Conservation (phyloP, 1,140 invertebrate genomes). For the Pseudachorutes palmiensis region DNA sequence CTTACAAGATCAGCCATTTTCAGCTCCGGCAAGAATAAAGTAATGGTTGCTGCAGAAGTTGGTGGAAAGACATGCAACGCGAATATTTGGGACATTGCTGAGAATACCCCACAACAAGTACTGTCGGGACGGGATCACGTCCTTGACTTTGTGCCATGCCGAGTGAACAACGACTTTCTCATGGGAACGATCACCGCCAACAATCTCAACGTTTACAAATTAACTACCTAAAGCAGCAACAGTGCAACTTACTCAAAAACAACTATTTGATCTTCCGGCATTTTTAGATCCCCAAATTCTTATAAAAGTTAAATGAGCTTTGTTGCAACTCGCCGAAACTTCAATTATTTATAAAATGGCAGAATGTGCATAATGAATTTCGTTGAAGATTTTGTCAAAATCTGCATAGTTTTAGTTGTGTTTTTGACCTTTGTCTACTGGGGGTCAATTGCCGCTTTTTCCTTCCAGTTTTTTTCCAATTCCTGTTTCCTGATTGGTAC, state of each 20-base stretch:
- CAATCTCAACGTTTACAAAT: constrained; percentile 9
- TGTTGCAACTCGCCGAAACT: too few relatives aligned
- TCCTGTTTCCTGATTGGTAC: too few relatives aligned
- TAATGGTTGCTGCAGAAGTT: constrained; percentile 1
- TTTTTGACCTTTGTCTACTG: too few relatives aligned
- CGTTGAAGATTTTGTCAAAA: too few relatives aligned
- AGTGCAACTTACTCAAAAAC: neutral
- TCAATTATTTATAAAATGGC: too few relatives aligned
- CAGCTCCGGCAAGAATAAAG: neutral
- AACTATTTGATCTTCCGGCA: too few relatives aligned
- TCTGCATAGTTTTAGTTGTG: too few relatives aligned
- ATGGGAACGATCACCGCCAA: neutral
- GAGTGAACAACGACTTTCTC: neutral
- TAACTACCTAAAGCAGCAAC: neutral
- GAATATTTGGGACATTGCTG: constrained; percentile 1
- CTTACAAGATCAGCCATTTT: neutral
- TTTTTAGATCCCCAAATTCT: too few relatives aligned
- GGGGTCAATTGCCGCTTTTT: too few relatives aligned
- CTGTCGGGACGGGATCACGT: neutral
- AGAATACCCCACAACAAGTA: neutral
- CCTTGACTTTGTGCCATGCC: constrained; percentile 9
- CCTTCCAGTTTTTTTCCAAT: too few relatives aligned
- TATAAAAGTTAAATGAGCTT: too few relatives aligned
- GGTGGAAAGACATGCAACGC: neutral
- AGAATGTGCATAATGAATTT: too few relatives aligned